Conservation (phyloP, 2,113 vertebrate genomes). For the Alethe castanea region DNA sequence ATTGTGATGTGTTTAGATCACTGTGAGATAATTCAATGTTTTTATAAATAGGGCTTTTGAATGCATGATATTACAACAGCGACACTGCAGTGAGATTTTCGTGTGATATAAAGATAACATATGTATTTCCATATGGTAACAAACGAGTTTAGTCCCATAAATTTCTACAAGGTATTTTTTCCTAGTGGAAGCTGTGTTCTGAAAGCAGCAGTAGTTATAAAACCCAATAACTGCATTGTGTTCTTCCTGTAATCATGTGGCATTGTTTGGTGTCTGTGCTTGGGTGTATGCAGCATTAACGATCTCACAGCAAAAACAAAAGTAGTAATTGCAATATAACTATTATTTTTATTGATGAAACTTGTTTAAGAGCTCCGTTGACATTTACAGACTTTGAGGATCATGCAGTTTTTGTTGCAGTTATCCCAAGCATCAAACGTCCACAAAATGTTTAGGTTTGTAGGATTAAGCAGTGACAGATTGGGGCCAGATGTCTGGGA, state of each 20-base stretch:
- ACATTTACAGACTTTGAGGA: constrained; percentile 44
- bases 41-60: constrained; percentile 18
- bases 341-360: constrained; percentile 37
- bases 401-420: constrained; percentile 8
- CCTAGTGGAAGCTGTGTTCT: background rate
- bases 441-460: constrained; percentile 28
- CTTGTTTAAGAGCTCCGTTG: constrained; percentile 39
- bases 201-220: background rate
- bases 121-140: background rate
- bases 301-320: background rate
- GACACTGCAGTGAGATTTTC: background rate
- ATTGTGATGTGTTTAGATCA: constrained; percentile 34
- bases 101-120: background rate
- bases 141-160: background rate
- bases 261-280: background rate
- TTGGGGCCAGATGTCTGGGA: constrained; percentile 55
- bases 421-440: constrained; percentile 43
- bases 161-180: background rate
- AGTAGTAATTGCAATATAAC: constrained; percentile 11
- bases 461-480: constrained; percentile 55
- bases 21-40: constrained; percentile 13
- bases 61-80: background rate
- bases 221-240: background rate
- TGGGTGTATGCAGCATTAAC: background rate
- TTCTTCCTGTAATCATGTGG: background rate